Evolutionary conservation across 2,797 vertebrate species (phyloP), one percentile per base, ranked within the genome.

Genomic region (Chelon auratus): DNA sequence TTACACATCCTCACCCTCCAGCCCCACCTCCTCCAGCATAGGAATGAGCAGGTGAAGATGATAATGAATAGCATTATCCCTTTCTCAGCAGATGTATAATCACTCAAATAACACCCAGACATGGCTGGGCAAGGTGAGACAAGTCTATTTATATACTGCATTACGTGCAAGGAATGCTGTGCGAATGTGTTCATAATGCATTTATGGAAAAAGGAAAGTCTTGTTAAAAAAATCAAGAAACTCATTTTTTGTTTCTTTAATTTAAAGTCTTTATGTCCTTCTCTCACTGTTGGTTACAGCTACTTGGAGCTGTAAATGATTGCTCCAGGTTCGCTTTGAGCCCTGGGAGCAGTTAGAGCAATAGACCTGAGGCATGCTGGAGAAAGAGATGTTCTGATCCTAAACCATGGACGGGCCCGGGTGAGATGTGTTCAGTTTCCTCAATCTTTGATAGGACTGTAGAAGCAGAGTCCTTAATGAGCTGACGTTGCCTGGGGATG

Each of bases 11-110:
- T 62, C 20, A 3, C 40, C 56, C 17, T 33, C 20, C 43, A 22
- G 26, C 7, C 14, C 6, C 40, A 3, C 13, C 40, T 0, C 22
- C 60, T 55, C 13, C 24, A 13, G 24, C 54, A 60, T 50, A 51
- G 36, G 67, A 57, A 60, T 33, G 43, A 42, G 36, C 33, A 43
- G 48, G 42, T 60, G 50, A 36, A 24, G 40, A 22, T 61, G 57
- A 78, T 56, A 56, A 54, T 68, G 50, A 42, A 57, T 55, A 60
- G 24, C 43, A 50, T 50, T 54, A 45, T 60, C n/a, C 33, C 20
- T 45, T n/a, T 74, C 40, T 52, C 9, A 47, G 24, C 33, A 14
- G 26, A 45, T 7, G 43, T 26, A 33, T 52, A 51, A 24, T 48
- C 47, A 68, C 15, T 66, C 37, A 56, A 20, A 40, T 54, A 40